Conservation (phyloP, 2,888 invertebrate species). For the Orthosia cruda region DNA sequence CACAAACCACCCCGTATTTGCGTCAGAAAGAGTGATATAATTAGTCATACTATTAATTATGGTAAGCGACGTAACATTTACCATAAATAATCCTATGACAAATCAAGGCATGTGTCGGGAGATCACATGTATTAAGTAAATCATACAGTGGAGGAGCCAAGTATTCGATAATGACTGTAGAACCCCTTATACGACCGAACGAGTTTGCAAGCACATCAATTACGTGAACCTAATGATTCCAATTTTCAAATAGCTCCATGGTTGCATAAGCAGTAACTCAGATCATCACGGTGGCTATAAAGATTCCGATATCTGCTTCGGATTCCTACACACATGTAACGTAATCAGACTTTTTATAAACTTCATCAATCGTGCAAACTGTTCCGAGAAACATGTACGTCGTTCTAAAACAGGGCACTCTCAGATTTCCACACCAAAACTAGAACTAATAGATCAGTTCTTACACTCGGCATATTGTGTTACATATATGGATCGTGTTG, state of each 20-base stretch:
- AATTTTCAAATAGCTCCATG: constrained; percentile 53
- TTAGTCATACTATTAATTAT: constrained; percentile 63
- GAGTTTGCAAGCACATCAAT: constrained; percentile 30
- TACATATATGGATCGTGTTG: constrained; percentile 68
- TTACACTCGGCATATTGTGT: constrained; percentile 69
- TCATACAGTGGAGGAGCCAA: constrained; percentile 20
- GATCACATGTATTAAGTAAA: constrained; percentile 8
- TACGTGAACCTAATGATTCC: constrained; percentile 43
- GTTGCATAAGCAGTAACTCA: constrained; percentile 47
- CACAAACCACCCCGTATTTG: constrained; percentile 53
- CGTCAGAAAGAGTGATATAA: constrained; percentile 59
- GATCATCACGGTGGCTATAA: constrained; percentile 58
- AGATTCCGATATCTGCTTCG: constrained; percentile 56
- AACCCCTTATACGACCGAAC: constrained; percentile 28
- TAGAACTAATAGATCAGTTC: constrained; percentile 69
- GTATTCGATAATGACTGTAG: constrained; percentile 37
- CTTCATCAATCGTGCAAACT: constrained; percentile 53
- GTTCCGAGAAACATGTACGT: constrained; percentile 64
- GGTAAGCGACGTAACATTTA: constrained; percentile 36
- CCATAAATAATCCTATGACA: constrained; percentile 51
- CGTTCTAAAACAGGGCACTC: constrained; percentile 65
- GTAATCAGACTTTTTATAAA: constrained; percentile 68
- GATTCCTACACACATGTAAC: constrained; percentile 63
- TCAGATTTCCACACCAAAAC: constrained; percentile 71
- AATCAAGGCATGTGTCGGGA: constrained; percentile 21